Base-by-base conservation (phyloP, 2,113 vertebrate species). In the Beaufortia kweichowensis region DNA sequence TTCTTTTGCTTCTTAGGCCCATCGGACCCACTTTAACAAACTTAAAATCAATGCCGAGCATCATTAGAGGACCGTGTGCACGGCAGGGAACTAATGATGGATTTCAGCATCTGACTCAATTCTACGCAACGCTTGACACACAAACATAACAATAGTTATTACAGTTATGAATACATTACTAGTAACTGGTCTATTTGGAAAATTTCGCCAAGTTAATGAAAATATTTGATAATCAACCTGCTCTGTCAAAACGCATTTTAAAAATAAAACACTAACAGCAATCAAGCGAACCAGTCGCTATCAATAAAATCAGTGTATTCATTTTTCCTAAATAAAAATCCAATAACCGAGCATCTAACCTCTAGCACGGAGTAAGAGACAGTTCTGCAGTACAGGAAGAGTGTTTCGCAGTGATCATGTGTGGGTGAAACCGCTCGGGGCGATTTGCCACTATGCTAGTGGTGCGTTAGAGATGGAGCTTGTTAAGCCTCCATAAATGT, bases 381-480 rank as follows among this genome's bases (percentile, higher is more conserved):
- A 17, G 62, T 72, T 41, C 6, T 41, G 67, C 61, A 72, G 70
- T 70, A 69, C 39, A 71, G 59, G 62, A 79, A 82, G 77, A 90
- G 91, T 91, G 91, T 90, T 90, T 92, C 90, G 93, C 93, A 95
- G 91, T 94, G 95, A 95, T 94, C 95, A 94, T 93, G 95, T 95
- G 95, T 93, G 92, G 92, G 92, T 91, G 92, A 78, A 82, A 85
- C 87, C 82, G 94, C 93, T 91, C 86, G 84, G 78, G 93, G 95
- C 94, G 19, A 76, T 85, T 91, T 88, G 91, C 94, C 89, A 90
- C 91, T 89, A 90, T 90, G 90, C 91, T 84, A 90, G 90, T 93
- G 91, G 94, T 95, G 94, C 92, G 93, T 92, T 92, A 94, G 93
- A 93, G 93, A 92, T 89, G 92, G 92, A 94, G 93, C 95, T 94